These are phyloP conservation scores for Fukomys damarensis DNA, from an alignment of 2,113 vertebrate genomes.

Conservation along the genomic window DNA sequence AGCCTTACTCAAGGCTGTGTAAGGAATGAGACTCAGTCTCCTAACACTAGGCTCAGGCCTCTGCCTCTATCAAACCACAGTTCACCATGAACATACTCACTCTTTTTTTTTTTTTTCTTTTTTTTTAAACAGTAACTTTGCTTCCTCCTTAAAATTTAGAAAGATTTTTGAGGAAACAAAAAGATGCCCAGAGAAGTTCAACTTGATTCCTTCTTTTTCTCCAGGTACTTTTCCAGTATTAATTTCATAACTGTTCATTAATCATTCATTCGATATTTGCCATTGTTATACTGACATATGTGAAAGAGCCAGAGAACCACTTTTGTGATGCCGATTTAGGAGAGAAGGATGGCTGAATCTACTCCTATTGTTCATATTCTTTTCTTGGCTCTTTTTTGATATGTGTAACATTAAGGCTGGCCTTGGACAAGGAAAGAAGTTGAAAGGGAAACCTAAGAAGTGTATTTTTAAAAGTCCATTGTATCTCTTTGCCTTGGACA, in stretches of 20 bases:
- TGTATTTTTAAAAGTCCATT: background rate
- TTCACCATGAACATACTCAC: background rate
- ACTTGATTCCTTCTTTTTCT: background rate
- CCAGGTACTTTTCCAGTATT: background rate
- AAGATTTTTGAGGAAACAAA: background rate
- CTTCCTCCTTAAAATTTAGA: conserved; percentile 5
- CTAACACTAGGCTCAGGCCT: background rate
- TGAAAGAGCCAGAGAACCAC: background rate
- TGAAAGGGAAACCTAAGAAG: background rate
- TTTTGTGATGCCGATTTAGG: background rate
- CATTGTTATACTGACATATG: background rate
- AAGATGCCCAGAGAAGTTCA: background rate
- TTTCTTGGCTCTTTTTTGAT: background rate
- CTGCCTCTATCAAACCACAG: background rate
- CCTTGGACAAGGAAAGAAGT: background rate
- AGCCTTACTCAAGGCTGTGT: background rate
- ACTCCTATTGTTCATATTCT: background rate
- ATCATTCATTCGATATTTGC: background rate
- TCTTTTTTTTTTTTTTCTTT: background rate
- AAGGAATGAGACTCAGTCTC: background rate
- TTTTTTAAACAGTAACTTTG: background rate
- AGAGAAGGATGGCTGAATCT: background rate
- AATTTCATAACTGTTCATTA: background rate
- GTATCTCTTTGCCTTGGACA: background rate
- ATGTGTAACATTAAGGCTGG: background rate